Evolutionary conservation across 2,113 vertebrate genomes (phyloP).

Genomic region (Coregonus clupeaformis): DNA sequence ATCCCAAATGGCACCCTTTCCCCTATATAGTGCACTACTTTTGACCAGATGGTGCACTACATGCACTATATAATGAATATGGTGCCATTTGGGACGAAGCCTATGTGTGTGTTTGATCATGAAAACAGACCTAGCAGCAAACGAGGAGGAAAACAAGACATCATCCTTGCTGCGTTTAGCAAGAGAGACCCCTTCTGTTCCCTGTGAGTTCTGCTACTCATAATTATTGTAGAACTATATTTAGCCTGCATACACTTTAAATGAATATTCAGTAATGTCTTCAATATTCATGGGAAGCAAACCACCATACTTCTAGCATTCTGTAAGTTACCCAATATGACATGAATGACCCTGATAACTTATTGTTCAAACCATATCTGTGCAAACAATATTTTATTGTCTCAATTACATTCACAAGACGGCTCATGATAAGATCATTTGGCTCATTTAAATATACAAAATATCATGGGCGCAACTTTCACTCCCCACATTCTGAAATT

Average conservation of each 20-base stretch:
- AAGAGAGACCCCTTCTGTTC: conserved; percentile 31
- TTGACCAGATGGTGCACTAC: too few relatives aligned
- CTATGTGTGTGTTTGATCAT: neutral
- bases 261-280: neutral
- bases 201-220: neutral
- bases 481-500: too few relatives aligned
- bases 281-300: neutral
- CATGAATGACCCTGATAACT: neutral
- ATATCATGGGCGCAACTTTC: too few relatives aligned
- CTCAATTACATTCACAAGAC: conserved; percentile 45
- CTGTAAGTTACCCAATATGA: neutral
- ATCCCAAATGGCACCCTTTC: too few relatives aligned
- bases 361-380: conserved; percentile 36
- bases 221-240: neutral
- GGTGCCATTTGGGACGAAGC: neutral
- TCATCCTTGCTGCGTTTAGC: neutral
- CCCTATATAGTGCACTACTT: too few relatives aligned
- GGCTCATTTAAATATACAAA: conserved; percentile 15
- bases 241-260: neutral
- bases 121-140: neutral
- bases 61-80: too few relatives aligned
- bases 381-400: conserved; percentile 41
- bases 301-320: neutral
- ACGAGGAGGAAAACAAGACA: neutral
- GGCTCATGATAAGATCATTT: conserved; percentile 3